Conservation (phyloP, 2,888 invertebrate species). For the Amiota minor region DNA sequence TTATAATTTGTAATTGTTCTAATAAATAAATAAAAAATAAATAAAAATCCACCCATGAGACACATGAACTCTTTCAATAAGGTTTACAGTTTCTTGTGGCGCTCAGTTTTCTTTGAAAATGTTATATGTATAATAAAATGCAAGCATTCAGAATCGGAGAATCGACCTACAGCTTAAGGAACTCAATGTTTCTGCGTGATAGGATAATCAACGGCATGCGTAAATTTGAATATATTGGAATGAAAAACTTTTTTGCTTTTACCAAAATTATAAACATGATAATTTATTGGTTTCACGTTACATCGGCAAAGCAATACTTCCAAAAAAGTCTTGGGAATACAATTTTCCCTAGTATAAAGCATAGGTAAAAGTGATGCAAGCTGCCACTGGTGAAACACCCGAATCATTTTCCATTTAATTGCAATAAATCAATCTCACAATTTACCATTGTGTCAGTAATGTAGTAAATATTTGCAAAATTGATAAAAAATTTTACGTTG, state of each 20-base stretch:
- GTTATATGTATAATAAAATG: conserved; percentile 82
- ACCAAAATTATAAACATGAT: conserved; percentile 77
- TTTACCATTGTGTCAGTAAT: conserved; percentile 52
- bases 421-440: conserved; percentile 53
- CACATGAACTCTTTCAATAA: conserved; percentile 66
- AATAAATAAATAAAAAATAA: too few species aligned
- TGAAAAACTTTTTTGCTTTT: conserved; percentile 81
- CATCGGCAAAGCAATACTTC: conserved; percentile 75
- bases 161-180: conserved; percentile 80
- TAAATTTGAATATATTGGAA: conserved; percentile 58
- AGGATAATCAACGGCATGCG: conserved; percentile 65
- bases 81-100: conserved; percentile 73
- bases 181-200: conserved; percentile 79
- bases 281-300: conserved; percentile 78
- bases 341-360: conserved; percentile 51
- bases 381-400: conserved; percentile 32
- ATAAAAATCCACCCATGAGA: too few species aligned
- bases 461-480: conserved; percentile 50
- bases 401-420: conserved; percentile 47
- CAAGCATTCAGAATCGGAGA: conserved; percentile 78
- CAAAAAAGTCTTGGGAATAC: conserved; percentile 69
- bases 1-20: too few species aligned
- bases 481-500: neutral
- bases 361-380: conserved; percentile 44
- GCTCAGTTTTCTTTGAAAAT: conserved; percentile 75